A percentile compares a stretch with the other conserved stretches of the same genome.
phyloP scores from a whole-genome alignment of 2,888 invertebrate species.

The Gasteruption jaculator region DNA sequence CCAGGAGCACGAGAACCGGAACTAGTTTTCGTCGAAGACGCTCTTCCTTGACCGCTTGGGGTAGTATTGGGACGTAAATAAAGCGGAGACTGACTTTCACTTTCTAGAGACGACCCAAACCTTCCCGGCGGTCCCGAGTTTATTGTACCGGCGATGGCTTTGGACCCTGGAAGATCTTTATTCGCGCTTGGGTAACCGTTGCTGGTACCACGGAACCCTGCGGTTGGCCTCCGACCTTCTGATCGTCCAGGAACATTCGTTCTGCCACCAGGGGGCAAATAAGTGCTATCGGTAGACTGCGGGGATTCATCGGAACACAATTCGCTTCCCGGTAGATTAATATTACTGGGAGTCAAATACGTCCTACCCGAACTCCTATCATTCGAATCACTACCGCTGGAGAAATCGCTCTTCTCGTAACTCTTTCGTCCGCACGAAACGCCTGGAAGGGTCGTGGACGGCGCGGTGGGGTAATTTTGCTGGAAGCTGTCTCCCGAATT shows the following conservation, averaged over 20 bases:
- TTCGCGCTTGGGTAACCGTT: constrained; percentile 30
- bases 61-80: too few relatives aligned
- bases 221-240: constrained; percentile 24
- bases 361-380: too few relatives aligned
- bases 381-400: too few relatives aligned
- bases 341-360: not conserved
- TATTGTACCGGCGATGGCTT: constrained; percentile 21
- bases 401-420: too few relatives aligned
- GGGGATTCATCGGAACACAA: constrained; percentile 11
- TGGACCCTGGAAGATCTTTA: constrained; percentile 27
- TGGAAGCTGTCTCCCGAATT: too few relatives aligned
- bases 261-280: not conserved
- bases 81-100: too few relatives aligned
- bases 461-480: too few relatives aligned
- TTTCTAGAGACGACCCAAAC: too few relatives aligned
- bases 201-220: constrained; percentile 28
- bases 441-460: too few relatives aligned
- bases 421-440: too few relatives aligned
- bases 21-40: not conserved
- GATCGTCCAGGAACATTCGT: too few relatives aligned
- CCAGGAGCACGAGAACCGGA: not conserved
- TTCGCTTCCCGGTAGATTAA: not conserved
- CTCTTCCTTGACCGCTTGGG: not conserved
- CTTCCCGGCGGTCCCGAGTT: not conserved
- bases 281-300: not conserved